Evolutionary conservation across 2,797 vertebrate genomes (phyloP).

Genomic region (Streptopelia turtur): DNA sequence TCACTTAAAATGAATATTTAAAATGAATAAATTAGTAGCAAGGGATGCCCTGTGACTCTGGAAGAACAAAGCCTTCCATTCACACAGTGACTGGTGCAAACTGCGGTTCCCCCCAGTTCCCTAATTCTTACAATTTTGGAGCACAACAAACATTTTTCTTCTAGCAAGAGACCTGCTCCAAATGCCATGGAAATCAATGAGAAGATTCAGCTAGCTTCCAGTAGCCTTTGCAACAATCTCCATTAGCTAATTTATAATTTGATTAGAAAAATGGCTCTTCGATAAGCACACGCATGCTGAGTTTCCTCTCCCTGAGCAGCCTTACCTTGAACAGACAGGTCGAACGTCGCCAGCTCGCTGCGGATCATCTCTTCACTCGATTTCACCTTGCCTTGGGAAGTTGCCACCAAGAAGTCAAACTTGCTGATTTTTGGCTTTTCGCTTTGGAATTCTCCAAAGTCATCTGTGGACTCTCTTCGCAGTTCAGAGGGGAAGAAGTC

Average conservation of each 20-base stretch:
- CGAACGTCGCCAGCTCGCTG: constrained; percentile 96
- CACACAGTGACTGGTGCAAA: neutral
- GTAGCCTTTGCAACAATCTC: neutral
- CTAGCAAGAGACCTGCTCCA: neutral
- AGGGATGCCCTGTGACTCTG: neutral
- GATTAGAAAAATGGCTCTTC: neutral
- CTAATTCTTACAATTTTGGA: neutral
- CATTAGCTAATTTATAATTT: neutral
- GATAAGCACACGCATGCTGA: neutral
- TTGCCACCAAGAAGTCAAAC: constrained; percentile 96
- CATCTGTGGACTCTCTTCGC: constrained; percentile 81
- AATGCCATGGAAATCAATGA: neutral
- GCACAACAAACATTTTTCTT: neutral
- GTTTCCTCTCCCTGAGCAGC: neutral
- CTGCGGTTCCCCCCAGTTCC: neutral
- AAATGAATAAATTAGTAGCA: neutral
- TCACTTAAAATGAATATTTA: neutral
- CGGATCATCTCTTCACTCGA: constrained; percentile 99
- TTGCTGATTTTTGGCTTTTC: constrained; percentile 98
- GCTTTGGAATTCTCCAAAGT: constrained; percentile 93
- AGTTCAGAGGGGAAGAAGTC: constrained; percentile 63
- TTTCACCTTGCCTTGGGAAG: constrained; percentile 93
- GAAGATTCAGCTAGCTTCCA: neutral
- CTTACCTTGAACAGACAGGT: constrained; percentile 97
- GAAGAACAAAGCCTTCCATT: neutral